Conservation (phyloP, 2,888 invertebrate species). For the Trissonchulus sp. region DNA sequence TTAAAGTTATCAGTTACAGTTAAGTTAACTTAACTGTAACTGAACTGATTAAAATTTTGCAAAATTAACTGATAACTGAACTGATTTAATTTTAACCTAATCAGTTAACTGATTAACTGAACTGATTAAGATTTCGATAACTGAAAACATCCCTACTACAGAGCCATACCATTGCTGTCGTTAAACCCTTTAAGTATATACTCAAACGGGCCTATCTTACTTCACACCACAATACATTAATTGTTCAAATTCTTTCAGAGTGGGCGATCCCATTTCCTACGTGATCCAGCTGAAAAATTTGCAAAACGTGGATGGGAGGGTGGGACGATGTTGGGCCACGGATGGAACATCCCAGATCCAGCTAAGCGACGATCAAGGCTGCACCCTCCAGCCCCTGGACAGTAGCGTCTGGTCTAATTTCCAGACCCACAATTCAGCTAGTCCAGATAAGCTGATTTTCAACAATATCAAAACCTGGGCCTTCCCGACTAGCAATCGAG, state of each 20-base stretch:
- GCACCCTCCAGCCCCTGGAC: constrained; percentile 19
- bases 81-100: too few relatives aligned
- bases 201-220: too few relatives aligned
- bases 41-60: too few relatives aligned
- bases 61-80: too few relatives aligned
- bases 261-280: constrained; percentile 41
- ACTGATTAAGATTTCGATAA: too few relatives aligned
- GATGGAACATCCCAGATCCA: constrained; percentile 37
- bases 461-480: constrained; percentile 41
- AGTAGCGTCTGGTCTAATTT: constrained; percentile 40
- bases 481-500: constrained; percentile 41
- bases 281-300: constrained; percentile 39
- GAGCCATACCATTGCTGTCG: too few relatives aligned
- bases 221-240: too few relatives aligned
- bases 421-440: not conserved
- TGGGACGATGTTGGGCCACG: constrained; percentile 41
- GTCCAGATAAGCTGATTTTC: constrained; percentile 27
- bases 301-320: constrained; percentile 38
- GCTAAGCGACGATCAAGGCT: constrained; percentile 38
- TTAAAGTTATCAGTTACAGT: too few relatives aligned
- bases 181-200: too few relatives aligned
- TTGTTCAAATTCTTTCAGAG: constrained; percentile 37
- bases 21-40: too few relatives aligned
- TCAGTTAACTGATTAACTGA: too few relatives aligned
- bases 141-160: too few relatives aligned